Conservation (phyloP, 1,140 invertebrate species). For the Pemphigus obesinymphae region DNA sequence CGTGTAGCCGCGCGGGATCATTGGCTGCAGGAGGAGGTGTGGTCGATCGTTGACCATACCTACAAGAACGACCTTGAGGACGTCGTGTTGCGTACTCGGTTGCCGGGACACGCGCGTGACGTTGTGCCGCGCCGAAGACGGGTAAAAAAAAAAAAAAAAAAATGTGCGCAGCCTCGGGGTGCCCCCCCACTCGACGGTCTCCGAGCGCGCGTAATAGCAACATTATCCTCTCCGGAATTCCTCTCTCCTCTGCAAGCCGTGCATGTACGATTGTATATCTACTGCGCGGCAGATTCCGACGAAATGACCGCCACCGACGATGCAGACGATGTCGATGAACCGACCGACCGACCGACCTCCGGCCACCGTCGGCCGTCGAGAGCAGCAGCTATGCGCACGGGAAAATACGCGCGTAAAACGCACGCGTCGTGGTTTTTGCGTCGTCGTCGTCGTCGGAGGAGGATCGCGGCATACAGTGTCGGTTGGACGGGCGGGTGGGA, state of each 20-base stretch:
- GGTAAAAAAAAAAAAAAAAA: too few species aligned
- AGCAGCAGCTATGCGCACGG: background rate
- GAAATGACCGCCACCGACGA: background rate
- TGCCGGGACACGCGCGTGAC: background rate
- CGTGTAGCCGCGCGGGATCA: background rate
- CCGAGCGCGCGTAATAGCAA: background rate
- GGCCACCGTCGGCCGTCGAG: background rate
- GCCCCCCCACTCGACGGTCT: background rate
- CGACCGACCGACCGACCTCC: background rate
- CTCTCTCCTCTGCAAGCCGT: background rate
- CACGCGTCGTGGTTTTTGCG: background rate
- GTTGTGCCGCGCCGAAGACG: background rate
- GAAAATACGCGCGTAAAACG: background rate
- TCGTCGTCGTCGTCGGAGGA: background rate
- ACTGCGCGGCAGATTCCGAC: background rate
- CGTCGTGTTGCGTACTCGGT: background rate
- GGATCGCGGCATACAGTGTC: too few species aligned
- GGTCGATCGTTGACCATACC: slow-evolving; percentile 14
- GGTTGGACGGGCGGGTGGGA: background rate
- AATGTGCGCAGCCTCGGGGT: background rate
- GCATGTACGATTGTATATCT: background rate
- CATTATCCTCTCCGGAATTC: background rate
- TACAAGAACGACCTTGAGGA: slow-evolving; percentile 32
- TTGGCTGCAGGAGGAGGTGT: background rate
- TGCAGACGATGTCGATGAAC: slow-evolving; percentile 2